Conservation (phyloP, 1,140 invertebrate genomes). For the Ips nitidus region DNA sequence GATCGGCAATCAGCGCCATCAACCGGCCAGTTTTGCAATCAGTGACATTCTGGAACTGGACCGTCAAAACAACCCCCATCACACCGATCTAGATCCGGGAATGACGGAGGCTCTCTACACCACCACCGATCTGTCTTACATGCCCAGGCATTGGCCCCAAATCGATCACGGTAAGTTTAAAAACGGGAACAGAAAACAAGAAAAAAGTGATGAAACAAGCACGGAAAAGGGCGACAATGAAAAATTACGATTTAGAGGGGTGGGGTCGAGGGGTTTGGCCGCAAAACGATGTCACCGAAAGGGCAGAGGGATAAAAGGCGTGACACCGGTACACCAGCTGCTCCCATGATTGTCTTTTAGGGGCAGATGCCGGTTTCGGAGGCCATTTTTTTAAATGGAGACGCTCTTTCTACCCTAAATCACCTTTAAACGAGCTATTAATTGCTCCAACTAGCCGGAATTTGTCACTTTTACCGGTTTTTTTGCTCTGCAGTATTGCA, state of each 20-base stretch:
- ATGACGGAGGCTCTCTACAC: constrained; percentile 40
- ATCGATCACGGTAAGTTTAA: constrained; percentile 46
- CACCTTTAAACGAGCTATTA: background rate
- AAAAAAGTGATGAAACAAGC: background rate
- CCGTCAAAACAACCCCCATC: constrained; percentile 40
- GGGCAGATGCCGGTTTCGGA: constrained; percentile 32
- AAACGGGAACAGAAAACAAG: constrained; percentile 2
- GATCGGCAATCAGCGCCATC: constrained; percentile 40
- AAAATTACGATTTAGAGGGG: constrained; percentile 14
- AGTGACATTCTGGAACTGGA: constrained; percentile 65
- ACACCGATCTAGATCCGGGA: constrained; percentile 40
- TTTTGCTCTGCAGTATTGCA: no score
- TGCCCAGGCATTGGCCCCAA: constrained; percentile 46
- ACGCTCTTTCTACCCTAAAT: background rate
- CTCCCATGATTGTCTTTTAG: constrained; percentile 18
- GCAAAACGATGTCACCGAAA: constrained; percentile 23
- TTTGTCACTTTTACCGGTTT: background rate
- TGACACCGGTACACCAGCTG: constrained; percentile 27
- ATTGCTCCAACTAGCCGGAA: background rate
- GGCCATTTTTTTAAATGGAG: constrained; percentile 29
- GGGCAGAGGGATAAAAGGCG: constrained; percentile 29
- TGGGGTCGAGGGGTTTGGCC: constrained; percentile 23
- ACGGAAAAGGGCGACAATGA: constrained; percentile 2
- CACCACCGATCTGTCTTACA: constrained; percentile 35
- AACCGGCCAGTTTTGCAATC: constrained; percentile 63